phyloP scores from a whole-genome alignment of 2,888 invertebrate genomes.

The Diarsia rubi region DNA sequence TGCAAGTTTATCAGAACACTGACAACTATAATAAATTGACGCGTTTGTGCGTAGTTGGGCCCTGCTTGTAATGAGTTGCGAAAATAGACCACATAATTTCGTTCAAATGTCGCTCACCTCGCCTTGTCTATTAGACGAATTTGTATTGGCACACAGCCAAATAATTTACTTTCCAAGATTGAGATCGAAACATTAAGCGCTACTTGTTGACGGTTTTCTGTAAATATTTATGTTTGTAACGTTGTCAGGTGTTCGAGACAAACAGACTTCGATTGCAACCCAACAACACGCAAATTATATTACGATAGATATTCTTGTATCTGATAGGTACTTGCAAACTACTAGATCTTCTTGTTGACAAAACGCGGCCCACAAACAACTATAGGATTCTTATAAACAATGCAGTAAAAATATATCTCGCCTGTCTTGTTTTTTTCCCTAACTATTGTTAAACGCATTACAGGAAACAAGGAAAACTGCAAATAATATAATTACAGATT shows the following conservation, averaged over 20 bases:
- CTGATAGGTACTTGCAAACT: conserved; percentile 12
- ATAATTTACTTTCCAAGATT: conserved; percentile 79
- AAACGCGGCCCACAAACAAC: conserved; percentile 5
- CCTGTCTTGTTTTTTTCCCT: conserved; percentile 21
- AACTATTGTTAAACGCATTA: conserved; percentile 7
- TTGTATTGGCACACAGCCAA: conserved; percentile 85
- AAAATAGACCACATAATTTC: conserved; percentile 83
- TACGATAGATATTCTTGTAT: conserved; percentile 42
- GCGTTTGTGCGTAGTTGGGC: conserved; percentile 59
- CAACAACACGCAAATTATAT: conserved; percentile 54
- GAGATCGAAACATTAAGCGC: conserved; percentile 65
- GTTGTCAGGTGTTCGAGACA: conserved; percentile 51
- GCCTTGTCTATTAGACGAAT: conserved; percentile 79
- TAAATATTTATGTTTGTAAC: conserved; percentile 78
- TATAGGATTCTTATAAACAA: conserved; percentile 23
- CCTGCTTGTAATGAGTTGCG: conserved; percentile 77
- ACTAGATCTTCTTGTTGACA: conserved; percentile 29
- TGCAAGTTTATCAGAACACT: conserved; percentile 49
- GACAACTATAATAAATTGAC: conserved; percentile 50
- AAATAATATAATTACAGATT: conserved; percentile 4
- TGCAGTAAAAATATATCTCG: background rate
- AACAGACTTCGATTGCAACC: conserved; percentile 53
- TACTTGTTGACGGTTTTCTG: conserved; percentile 57
- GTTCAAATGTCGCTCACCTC: conserved; percentile 87
- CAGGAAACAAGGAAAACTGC: conserved; percentile 39